Conservation (phyloP, 2,797 vertebrate species). For the Poecilia velifera region DNA sequence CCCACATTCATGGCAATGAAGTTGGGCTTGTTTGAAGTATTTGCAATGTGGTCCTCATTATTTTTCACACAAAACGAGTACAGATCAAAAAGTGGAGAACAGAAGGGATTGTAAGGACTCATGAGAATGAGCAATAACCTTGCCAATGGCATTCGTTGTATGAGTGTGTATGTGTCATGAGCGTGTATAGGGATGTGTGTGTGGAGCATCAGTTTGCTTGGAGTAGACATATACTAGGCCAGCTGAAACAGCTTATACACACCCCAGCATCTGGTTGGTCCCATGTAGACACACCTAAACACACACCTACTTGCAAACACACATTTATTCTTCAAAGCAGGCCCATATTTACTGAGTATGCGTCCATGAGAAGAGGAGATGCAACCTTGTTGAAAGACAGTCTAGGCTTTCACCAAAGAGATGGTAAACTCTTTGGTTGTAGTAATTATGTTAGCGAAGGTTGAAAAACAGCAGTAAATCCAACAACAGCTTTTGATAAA, state of each 20-base stretch:
- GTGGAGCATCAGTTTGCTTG: conserved; percentile 13
- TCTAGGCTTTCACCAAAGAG: conserved; percentile 32
- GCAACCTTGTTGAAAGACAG: conserved; percentile 39
- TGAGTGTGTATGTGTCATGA: conserved; percentile 21
- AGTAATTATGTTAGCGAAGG: conserved; percentile 45
- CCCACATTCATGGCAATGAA: conserved; percentile 18
- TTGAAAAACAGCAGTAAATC: conserved; percentile 35
- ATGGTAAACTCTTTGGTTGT: conserved; percentile 46
- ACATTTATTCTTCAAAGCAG: conserved; percentile 19
- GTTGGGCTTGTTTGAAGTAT: conserved; percentile 54
- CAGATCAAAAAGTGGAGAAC: conserved; percentile 52
- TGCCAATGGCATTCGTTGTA: conserved; percentile 69
- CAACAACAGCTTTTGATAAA: conserved; percentile 31
- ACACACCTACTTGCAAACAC: conserved; percentile 6
- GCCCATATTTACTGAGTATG: conserved; percentile 3
- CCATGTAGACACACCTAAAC: conserved; percentile 5
- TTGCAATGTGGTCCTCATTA: conserved; percentile 70
- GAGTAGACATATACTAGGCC: conserved; percentile 24
- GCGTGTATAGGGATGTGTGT: conserved; percentile 6
- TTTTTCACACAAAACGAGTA: conserved; percentile 59
- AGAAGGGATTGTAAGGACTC: conserved; percentile 51
- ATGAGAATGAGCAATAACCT: conserved; percentile 70
- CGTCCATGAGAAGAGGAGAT: conserved; percentile 34
- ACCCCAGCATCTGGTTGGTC: conserved; percentile 20
- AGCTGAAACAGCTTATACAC: conserved; percentile 50